A percentile compares a stretch with the other conserved stretches of the same genome.
Evolutionary conservation across 2,888 invertebrate species (phyloP).

Genomic region (Gymnocheta viridis): DNA sequence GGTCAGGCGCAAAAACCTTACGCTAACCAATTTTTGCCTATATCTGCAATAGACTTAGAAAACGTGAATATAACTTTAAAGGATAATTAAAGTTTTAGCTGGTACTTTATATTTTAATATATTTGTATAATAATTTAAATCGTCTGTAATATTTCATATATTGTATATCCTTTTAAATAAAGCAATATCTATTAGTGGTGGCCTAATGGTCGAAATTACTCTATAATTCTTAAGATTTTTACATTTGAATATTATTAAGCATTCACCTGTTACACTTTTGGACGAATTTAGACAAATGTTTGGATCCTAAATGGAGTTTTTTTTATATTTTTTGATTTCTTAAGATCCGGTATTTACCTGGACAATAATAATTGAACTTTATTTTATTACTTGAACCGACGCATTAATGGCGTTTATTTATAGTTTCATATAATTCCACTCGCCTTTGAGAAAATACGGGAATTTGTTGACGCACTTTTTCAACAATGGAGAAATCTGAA

Average conservation of each 20-base stretch:
- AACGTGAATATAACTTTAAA: conserved; percentile 10
- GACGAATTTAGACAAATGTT: too few species aligned
- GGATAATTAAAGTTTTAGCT: conserved; percentile 17
- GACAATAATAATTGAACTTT: too few species aligned
- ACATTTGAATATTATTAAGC: too few species aligned
- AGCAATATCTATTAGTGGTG: conserved; percentile 32
- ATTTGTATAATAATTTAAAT: conserved; percentile 17
- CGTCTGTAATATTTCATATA: conserved; percentile 40
- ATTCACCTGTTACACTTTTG: too few species aligned
- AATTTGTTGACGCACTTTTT: conserved; percentile 91
- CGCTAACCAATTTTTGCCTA: conserved; percentile 14
- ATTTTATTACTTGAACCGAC: background rate
- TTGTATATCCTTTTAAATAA: conserved; percentile 11
- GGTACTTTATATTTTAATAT: background rate
- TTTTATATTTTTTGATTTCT: too few species aligned
- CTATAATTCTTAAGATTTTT: background rate
- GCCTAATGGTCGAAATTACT: background rate
- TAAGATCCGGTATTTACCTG: too few species aligned
- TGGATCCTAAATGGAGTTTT: too few species aligned
- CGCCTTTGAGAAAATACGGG: conserved; percentile 90
- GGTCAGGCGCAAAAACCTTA: conserved; percentile 78
- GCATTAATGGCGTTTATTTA: conserved; percentile 40
- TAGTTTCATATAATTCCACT: conserved; percentile 86
- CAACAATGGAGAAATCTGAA: conserved; percentile 87
- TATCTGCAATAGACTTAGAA: background rate